These are phyloP conservation scores for Syngnathus typhle DNA, from an alignment of 2,113 vertebrate species.

Conservation along the genomic window DNA sequence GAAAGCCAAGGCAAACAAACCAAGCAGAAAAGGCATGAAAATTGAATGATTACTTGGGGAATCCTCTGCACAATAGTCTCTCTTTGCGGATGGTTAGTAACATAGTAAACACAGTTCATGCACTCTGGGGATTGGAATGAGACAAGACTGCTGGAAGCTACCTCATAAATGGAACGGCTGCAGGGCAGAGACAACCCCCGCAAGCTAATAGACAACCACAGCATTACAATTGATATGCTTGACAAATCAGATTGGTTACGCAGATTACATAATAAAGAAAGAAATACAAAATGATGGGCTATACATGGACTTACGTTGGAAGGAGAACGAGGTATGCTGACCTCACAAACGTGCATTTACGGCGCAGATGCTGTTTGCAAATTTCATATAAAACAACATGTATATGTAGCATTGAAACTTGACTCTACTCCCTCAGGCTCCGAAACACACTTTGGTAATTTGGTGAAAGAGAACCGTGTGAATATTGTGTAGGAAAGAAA, in stretches of 20 bases:
- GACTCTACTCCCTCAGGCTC: neutral
- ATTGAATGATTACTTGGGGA: constrained; percentile 60
- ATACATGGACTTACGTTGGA: constrained; percentile 9
- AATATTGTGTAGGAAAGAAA: neutral
- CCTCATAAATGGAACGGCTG: constrained; percentile 28
- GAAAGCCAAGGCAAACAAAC: constrained; percentile 49
- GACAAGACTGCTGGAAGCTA: constrained; percentile 33
- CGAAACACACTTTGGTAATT: neutral
- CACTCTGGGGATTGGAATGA: constrained; percentile 32
- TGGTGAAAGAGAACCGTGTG: neutral
- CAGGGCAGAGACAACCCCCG: constrained; percentile 14
- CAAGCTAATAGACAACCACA: constrained; percentile 49
- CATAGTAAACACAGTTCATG: constrained; percentile 45
- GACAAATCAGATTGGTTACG: constrained; percentile 50
- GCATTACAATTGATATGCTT: constrained; percentile 32
- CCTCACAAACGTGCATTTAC: neutral
- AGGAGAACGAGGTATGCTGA: neutral
- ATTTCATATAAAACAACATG: neutral
- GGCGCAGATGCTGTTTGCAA: neutral
- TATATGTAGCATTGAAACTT: neutral
- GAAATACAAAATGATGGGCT: constrained; percentile 30
- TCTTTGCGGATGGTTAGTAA: constrained; percentile 51
- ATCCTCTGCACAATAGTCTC: constrained; percentile 58
- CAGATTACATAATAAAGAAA: constrained; percentile 10
- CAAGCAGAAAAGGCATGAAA: constrained; percentile 52